Evolutionary conservation across 2,113 vertebrate genomes (phyloP), one percentile per base, ranked within the genome.

Genomic region (Puntigrus tetrazona): DNA sequence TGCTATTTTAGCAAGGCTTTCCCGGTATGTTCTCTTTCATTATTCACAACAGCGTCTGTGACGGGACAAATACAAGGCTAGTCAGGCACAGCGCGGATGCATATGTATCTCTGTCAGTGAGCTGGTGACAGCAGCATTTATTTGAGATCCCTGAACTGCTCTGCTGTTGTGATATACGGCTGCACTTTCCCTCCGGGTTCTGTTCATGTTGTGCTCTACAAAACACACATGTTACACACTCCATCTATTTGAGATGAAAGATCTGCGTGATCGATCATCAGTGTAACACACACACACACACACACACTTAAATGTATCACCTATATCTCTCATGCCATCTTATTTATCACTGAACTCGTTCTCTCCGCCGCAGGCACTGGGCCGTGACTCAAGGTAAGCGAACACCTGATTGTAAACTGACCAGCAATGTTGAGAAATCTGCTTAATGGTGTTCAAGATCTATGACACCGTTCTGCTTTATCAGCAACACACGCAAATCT

Each of bases 381-480:
- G 10, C 16, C 29, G 29, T 36, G 52, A 65, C 36, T 80, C 59
- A 47, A 81, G 79, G 61, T n/a, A 59, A 74, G 50, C 45, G 55
- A 25, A 65, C 77, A 79, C 55, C 55, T 63, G 57, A 47, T 43
- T n/a, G 52, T 38, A 83, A 74, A n/a, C 47, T 25, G 43, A 36
- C 18, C n/a, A 34, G 74, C 36, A 52, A 84, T 72, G 77, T 79
- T 83, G 83, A 83, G 59, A 61, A 82, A 79, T 86, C 81, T 83
- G 85, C 79, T 88, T 83, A 87, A 74, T 75, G 73, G 31, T 45
- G 86, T 89, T 86, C 67, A 78, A 78, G 87, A 90, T 90, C 80
- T 87, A 88, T 91, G 84, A 70, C 69, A 81, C 80, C 73, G 50
- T 84, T 91, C 87, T 89, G 89, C 88, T 87, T 84, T 45, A 80